Evolutionary conservation across 53 echinoderm and acorn worm species (phyloP), one percentile per base, ranked within the genome.

Genomic region (Holothuria scabra): DNA sequence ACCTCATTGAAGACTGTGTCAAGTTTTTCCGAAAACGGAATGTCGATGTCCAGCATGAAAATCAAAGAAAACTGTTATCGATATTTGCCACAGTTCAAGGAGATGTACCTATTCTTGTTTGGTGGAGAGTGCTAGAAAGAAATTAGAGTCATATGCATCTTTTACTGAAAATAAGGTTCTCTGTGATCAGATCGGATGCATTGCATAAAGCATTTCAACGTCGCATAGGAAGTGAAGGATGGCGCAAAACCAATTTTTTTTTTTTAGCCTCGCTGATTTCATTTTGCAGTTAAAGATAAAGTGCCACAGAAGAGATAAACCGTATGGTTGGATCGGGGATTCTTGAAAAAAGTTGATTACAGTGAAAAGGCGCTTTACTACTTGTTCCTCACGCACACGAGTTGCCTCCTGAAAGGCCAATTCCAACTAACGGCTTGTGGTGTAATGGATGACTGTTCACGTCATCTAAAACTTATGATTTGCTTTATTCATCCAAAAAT

Each of bases 201-300:
- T 82, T 66, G 56, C 29, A 48, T 82, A 23, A 65, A 82, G 33
- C 18, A 29, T 20, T n/a, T 83, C 24, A 66, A 83, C 20, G 67
- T 67, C 22, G 48, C 67, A 37, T 49, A 67, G 26, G 56, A 83
- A 30, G 21, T 83, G 14, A 83, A 67, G 28, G 83, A 67, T 10
- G 67, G 24, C 38, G 83, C 83, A 46, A 46, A 24, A 6, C 83
- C 83, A 28, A 83, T 0, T 52, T 83, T 83, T 31, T 83, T 48
- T 30, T 67, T 48, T 30, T 67, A 83, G 24, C 83, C 83, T 18
- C 12, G 83, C 22, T 30, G 49, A 44, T 48, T 83, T 7, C 67
- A 60, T 5, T 83, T 67, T 25, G 67, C 83, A 20, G 30, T 81
- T 10, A 61, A 81, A 62, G 82, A 62, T 38, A 81, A 62, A 35